A percentile compares a stretch with the other conserved stretches of the same genome.
These are phyloP conservation scores for Volucella zonaria DNA, from an alignment of 2,888 invertebrate species.

Conservation along the genomic window DNA sequence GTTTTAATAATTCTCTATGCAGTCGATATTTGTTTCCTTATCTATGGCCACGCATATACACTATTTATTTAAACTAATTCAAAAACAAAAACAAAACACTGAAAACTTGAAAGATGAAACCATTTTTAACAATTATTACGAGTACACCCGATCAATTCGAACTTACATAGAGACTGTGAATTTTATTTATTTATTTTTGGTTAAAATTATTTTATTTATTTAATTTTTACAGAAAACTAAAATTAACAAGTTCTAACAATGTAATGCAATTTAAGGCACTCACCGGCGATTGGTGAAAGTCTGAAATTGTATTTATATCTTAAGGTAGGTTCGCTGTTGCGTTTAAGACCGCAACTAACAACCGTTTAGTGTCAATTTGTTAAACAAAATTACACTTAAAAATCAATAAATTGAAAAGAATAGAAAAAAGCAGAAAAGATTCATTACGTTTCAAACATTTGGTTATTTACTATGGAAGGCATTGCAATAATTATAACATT, in stretches of 20 bases:
- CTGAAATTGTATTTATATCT: conserved; percentile 11
- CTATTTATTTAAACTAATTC: conserved; percentile 22
- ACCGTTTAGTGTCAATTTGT: conserved; percentile 15
- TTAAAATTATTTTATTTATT: conserved; percentile 39
- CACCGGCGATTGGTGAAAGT: conserved; percentile 10
- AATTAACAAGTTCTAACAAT: conserved; percentile 8
- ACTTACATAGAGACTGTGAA: conserved; percentile 74
- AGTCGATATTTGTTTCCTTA: neutral
- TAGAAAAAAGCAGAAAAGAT: conserved; percentile 13
- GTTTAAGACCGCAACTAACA: neutral
- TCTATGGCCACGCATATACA: conserved; percentile 1
- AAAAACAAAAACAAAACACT: neutral
- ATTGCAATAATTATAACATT: conserved; percentile 42
- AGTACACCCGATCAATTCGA: conserved; percentile 66
- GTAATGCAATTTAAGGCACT: conserved; percentile 39
- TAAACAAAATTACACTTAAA: conserved; percentile 8
- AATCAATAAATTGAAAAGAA: neutral
- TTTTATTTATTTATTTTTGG: conserved; percentile 66
- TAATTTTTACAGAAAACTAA: conserved; percentile 26
- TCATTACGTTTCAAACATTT: conserved; percentile 16
- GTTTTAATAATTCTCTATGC: conserved; percentile 1
- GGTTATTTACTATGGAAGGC: conserved; percentile 46
- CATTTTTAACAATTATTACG: conserved; percentile 12
- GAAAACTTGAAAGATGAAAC: neutral
- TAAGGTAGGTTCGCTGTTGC: neutral